Percentiles rank a stretch among this genome's conserved stretches.
These are phyloP conservation scores for Agonopterix subpropinquella DNA, from an alignment of 2,888 invertebrate genomes.

Conservation along the genomic window DNA sequence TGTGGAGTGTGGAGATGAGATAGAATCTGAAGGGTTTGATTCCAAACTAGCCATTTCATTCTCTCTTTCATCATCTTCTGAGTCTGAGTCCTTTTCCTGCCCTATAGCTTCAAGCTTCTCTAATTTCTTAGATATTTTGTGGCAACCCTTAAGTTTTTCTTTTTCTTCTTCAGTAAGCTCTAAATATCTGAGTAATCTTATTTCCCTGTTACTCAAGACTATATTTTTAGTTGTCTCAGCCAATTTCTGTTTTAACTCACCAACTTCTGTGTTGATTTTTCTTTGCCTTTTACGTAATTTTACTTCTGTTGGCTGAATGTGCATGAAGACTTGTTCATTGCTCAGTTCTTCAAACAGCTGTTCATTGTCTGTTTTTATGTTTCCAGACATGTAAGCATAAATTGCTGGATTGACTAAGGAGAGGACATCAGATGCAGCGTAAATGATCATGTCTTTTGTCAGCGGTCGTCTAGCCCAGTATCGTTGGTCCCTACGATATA, in stretches of 20 bases:
- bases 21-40: constrained; percentile 85
- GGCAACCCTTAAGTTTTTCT: constrained; percentile 91
- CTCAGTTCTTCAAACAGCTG: constrained; percentile 88
- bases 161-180: constrained; percentile 95
- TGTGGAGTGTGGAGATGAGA: constrained; percentile 84
- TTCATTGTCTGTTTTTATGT: constrained; percentile 82
- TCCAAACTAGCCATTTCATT: constrained; percentile 89
- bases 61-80: constrained; percentile 82
- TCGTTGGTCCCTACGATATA: constrained; percentile 88
- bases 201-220: constrained; percentile 94
- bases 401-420: constrained; percentile 91
- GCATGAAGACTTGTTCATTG: constrained; percentile 90
- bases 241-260: constrained; percentile 89
- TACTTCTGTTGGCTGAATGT: constrained; percentile 90
- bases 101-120: constrained; percentile 90
- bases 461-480: constrained; percentile 94
- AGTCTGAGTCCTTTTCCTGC: constrained; percentile 85
- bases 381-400: constrained; percentile 80
- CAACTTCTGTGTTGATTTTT: constrained; percentile 92
- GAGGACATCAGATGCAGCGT: constrained; percentile 92
- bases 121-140: constrained; percentile 93
- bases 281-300: constrained; percentile 91
- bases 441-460: constrained; percentile 92
- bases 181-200: constrained; percentile 89
- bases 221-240: constrained; percentile 89